Evolutionary conservation across 2,888 invertebrate species (phyloP), one percentile per base, ranked within the genome.

Genomic region (Pherbina coryleti): DNA sequence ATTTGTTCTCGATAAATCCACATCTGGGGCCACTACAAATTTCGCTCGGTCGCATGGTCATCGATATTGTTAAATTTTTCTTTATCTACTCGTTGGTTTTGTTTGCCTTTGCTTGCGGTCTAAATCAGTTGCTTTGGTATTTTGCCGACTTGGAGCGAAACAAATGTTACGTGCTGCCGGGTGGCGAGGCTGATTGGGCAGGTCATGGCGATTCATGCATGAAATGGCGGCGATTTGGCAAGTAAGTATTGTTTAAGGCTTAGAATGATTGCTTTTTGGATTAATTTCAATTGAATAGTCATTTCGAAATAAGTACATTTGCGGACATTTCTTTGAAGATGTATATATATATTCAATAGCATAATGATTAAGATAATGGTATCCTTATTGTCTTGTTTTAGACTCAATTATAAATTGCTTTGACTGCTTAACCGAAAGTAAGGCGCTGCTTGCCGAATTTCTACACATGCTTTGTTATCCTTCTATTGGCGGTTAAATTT

Each of bases 61-160:
- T 95, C 82, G 97, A 97, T 86, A 97, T 97, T 83, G 93, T 97
- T 80, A 97, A 97, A 89, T 97, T 97, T 91, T 96, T 96, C 91
- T 95, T 96, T 89, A 95, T 98, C 87, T 97, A 96, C 89, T 93
- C 94, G 14, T 91, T 96, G 84, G 96, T 96, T 14, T 92, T 97
- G 31, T 97, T 98, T 89, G 96, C 97, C 5, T 98, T 97, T 86
- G 97, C 97, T 77, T 97, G 97, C 86, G 97, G 97, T 84, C 90
- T 96, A 78, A 95, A 98, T 91, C 98, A 99, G 90, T 90, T 96
- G 72, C 92, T 98, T 75, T 98, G 98, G 98, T 97, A 97, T 88
- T 97, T 96, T 88, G 96, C 96, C 44, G 95, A 96, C 81, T 89
- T 97, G 88, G 96, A 96, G 89, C 93, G 94, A 85, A 91, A 92